These are phyloP conservation scores for Saiga tatarica DNA, from an alignment of 2,113 vertebrate species.

Conservation along the genomic window DNA sequence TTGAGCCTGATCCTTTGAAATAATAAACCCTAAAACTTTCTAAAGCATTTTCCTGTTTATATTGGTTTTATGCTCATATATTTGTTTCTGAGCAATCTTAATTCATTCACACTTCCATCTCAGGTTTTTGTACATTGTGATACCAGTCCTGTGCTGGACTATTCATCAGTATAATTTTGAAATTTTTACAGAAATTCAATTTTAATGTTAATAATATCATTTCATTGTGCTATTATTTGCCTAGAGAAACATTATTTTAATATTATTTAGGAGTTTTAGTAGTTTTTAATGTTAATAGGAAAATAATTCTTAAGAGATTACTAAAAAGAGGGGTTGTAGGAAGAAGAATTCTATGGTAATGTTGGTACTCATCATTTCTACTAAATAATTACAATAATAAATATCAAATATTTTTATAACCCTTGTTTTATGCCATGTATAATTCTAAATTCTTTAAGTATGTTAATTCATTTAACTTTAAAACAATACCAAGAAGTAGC, in stretches of 20 bases:
- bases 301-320: conserved; percentile 23
- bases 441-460: not conserved
- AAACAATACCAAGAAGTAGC: not conserved
- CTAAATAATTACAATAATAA: not conserved
- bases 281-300: not conserved
- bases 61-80: not conserved
- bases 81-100: not conserved
- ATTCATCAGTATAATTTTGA: not conserved
- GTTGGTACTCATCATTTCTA: conserved; percentile 5
- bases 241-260: not conserved
- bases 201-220: not conserved
- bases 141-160: not conserved
- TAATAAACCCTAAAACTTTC: not conserved
- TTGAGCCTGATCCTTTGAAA: not conserved
- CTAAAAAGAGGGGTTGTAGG: not conserved
- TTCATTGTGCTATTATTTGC: not conserved
- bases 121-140: not conserved
- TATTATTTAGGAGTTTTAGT: not conserved
- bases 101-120: conserved; percentile 1
- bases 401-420: not conserved
- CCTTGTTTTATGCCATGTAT: not conserved
- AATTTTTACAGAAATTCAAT: not conserved
- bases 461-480: not conserved
- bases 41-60: not conserved
- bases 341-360: not conserved